These are phyloP conservation scores for Galaxea fascicularis DNA, from an alignment of 92 coral and sea anemone genomes.

Conservation along the genomic window DNA sequence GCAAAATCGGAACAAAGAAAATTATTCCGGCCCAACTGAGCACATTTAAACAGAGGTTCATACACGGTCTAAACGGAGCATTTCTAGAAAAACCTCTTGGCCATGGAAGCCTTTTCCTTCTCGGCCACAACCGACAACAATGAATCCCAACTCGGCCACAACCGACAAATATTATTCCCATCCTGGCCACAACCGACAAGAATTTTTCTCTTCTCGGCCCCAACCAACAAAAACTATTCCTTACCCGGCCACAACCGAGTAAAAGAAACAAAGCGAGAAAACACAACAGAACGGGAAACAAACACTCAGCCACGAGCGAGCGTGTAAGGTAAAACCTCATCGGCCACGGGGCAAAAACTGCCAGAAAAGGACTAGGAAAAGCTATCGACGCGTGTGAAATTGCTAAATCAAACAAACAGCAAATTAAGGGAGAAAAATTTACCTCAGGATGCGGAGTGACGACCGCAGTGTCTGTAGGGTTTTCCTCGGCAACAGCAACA, in stretches of 20 bases:
- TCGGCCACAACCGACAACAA: neutral
- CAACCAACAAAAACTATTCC: neutral
- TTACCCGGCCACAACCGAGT: neutral
- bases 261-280: neutral
- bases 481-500: slow-evolving; percentile 8
- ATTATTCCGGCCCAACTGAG: neutral
- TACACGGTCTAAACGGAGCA: too few relatives aligned
- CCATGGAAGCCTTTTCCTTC: neutral
- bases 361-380: neutral
- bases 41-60: neutral
- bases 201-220: neutral
- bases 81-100: neutral
- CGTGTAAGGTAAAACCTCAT: neutral
- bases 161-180: neutral
- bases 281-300: neutral
- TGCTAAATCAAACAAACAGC: neutral
- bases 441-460: neutral
- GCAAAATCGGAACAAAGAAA: too few relatives aligned
- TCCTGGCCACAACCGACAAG: neutral
- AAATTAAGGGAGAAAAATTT: too few relatives aligned
- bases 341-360: neutral
- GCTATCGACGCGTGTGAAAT: neutral
- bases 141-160: neutral
- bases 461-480: neutral
- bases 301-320: neutral